Evolutionary conservation across 1,140 invertebrate genomes (phyloP).

Genomic region (Drosophila bocqueti): DNA sequence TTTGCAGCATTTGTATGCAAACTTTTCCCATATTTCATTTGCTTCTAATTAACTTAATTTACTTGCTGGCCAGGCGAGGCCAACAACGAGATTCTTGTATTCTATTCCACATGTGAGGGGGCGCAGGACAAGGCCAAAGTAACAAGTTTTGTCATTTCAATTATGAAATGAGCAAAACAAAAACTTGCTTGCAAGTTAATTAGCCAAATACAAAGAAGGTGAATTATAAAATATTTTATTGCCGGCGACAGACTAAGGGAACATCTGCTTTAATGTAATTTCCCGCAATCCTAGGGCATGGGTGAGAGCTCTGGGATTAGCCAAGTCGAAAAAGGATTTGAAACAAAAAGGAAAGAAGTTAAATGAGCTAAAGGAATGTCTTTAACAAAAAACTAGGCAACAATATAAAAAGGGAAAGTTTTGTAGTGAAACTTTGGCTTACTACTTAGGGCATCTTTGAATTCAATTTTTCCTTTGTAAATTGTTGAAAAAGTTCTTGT

Average conservation of each 20-base stretch:
- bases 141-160: conserved; percentile 43
- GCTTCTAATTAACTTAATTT: conserved; percentile 74
- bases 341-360: background rate
- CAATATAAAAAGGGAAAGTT: background rate
- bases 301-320: background rate
- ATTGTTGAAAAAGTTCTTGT: background rate
- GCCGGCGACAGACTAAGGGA: background rate
- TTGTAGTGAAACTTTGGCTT: background rate
- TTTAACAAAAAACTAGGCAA: background rate
- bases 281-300: background rate
- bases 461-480: background rate
- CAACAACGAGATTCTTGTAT: conserved; percentile 25
- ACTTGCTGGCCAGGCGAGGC: conserved; percentile 44
- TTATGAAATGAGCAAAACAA: conserved; percentile 44
- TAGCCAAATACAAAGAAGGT: conserved; percentile 40
- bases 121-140: conserved; percentile 12
- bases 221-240: conserved; percentile 39
- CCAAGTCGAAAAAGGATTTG: background rate
- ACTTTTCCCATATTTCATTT: conserved; percentile 76
- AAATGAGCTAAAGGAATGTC: background rate
- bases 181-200: conserved; percentile 42
- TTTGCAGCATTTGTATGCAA: conserved; percentile 64
- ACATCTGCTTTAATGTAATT: background rate
- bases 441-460: background rate
- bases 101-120: conserved; percentile 29